Conservation (phyloP, 53 echinoderm and acorn worm species). For the Pentamera pediparva region DNA sequence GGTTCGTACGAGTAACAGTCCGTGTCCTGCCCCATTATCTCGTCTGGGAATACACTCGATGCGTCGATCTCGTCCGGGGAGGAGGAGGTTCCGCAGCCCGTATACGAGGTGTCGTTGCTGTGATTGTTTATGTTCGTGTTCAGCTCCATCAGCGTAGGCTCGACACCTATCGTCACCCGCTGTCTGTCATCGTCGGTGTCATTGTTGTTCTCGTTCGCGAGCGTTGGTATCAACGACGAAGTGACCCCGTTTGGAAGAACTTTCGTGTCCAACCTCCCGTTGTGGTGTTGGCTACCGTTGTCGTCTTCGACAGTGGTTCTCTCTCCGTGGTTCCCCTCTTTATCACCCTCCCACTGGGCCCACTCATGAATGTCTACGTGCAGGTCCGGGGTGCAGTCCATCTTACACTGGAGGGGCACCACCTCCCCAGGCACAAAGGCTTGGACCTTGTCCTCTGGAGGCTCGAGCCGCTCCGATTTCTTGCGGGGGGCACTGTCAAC, state of each 20-base stretch:
- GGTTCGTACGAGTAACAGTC: constrained; percentile 2
- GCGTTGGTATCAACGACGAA: background rate
- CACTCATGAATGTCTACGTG: constrained; percentile 5
- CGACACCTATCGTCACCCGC: background rate
- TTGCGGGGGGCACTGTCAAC: background rate
- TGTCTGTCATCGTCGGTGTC: background rate
- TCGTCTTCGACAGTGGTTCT: background rate
- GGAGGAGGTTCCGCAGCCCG: background rate
- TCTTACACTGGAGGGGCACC: constrained; percentile 29
- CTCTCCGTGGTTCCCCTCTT: background rate
- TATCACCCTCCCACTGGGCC: background rate
- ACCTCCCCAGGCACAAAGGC: constrained; percentile 16
- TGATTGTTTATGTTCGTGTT: constrained; percentile 24
- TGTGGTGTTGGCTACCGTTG: background rate
- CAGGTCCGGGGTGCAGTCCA: constrained; percentile 14
- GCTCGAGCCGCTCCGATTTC: background rate
- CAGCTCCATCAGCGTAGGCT: background rate
- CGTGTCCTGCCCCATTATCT: background rate
- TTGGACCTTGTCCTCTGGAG: constrained; percentile 11
- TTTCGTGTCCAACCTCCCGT: background rate
- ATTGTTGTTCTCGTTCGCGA: constrained; percentile 18
- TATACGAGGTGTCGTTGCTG: constrained; percentile 9
- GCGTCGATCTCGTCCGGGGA: background rate
- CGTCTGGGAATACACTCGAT: background rate
- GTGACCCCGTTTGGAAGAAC: constrained; percentile 4